These are phyloP conservation scores for Cantharis rustica DNA, from an alignment of 2,888 invertebrate genomes.

Conservation along the genomic window DNA sequence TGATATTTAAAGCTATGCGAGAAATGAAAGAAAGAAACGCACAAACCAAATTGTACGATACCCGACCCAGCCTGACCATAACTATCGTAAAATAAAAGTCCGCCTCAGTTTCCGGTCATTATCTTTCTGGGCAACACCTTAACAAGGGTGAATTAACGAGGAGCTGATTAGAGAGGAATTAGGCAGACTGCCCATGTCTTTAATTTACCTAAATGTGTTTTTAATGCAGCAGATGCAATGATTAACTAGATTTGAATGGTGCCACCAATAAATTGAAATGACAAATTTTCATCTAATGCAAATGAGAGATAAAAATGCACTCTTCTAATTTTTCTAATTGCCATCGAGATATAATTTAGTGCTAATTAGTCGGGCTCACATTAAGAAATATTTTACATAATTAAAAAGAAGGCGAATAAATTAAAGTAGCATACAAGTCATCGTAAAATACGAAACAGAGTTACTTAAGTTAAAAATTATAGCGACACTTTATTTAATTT, in stretches of 20 bases:
- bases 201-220: slow-evolving; percentile 43
- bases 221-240: slow-evolving; percentile 42
- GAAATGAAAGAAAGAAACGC: slow-evolving; percentile 15
- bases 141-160: slow-evolving; percentile 46
- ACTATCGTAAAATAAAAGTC: slow-evolving; percentile 34
- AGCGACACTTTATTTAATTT: slow-evolving; percentile 15
- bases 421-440: not conserved
- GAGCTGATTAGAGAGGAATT: slow-evolving; percentile 47
- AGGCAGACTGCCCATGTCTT: slow-evolving; percentile 37
- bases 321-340: not conserved
- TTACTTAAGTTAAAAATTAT: not conserved
- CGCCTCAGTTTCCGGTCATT: slow-evolving; percentile 43
- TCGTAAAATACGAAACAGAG: not conserved
- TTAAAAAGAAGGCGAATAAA: not conserved
- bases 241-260: slow-evolving; percentile 25
- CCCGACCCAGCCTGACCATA: slow-evolving; percentile 11
- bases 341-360: not conserved
- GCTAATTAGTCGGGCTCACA: not conserved
- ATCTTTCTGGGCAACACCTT: slow-evolving; percentile 42
- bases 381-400: not conserved
- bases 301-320: slow-evolving; percentile 1
- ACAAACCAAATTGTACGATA: slow-evolving; percentile 19
- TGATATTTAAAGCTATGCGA: not conserved
- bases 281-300: slow-evolving; percentile 13
- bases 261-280: slow-evolving; percentile 24